These are phyloP conservation scores for Acipenser transmontanus DNA, from an alignment of 2,797 vertebrate genomes.

Conservation along the genomic window DNA sequence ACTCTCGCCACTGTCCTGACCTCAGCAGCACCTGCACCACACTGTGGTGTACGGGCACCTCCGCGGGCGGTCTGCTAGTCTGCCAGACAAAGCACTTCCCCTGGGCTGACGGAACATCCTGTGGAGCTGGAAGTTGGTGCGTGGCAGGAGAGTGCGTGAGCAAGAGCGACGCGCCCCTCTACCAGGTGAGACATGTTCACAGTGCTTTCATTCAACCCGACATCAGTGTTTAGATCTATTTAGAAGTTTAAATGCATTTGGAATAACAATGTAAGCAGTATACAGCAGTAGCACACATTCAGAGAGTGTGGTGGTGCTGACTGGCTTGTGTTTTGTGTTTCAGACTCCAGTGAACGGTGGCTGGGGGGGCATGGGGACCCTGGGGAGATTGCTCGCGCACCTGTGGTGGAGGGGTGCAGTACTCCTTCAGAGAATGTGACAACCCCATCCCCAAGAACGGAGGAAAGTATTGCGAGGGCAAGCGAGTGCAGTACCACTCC, in stretches of 20 bases:
- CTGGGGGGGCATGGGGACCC: constrained; percentile 84
- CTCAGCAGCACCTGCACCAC: constrained; percentile 76
- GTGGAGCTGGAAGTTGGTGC: constrained; percentile 82
- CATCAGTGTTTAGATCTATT: too few species aligned
- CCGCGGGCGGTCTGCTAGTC: constrained; percentile 77
- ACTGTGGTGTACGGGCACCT: constrained; percentile 89
- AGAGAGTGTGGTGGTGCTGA: too few species aligned
- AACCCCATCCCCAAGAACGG: constrained; percentile 82
- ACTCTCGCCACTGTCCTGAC: constrained; percentile 88
- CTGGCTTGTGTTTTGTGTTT: constrained; percentile 12
- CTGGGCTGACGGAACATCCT: constrained; percentile 92
- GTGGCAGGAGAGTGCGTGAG: constrained; percentile 83
- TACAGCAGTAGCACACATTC: too few species aligned
- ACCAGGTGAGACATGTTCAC: constrained; percentile 47
- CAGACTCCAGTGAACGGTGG: constrained; percentile 84
- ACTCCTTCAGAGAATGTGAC: constrained; percentile 84
- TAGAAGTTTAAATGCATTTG: too few species aligned
- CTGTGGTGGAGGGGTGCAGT: constrained; percentile 91
- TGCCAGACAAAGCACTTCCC: constrained; percentile 98
- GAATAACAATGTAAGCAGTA: too few species aligned
- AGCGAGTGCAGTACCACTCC: constrained; percentile 87
- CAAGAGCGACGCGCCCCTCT: constrained; percentile 64
- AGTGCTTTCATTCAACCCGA: too few species aligned
- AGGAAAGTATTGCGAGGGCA: constrained; percentile 94
- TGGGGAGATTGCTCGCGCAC: constrained; percentile 94